These are phyloP conservation scores for Philonicus albiceps DNA, from an alignment of 2,888 invertebrate species.

Conservation along the genomic window DNA sequence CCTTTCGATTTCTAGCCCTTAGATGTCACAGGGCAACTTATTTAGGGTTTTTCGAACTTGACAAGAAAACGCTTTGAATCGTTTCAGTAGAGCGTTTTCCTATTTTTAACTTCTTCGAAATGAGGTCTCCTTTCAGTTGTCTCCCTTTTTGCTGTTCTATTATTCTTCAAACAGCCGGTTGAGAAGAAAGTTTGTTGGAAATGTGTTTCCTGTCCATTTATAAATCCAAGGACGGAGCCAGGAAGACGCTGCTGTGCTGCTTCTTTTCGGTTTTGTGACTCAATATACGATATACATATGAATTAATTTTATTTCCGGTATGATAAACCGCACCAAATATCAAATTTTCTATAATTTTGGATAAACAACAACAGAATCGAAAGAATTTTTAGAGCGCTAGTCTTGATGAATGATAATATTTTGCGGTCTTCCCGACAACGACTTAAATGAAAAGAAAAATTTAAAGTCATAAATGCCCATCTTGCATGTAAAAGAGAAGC, in stretches of 20 bases:
- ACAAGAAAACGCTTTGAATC: not conserved
- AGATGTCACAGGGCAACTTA: not conserved
- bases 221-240: not conserved
- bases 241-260: not conserved
- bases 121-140: not conserved
- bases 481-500: not conserved
- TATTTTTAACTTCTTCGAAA: constrained; percentile 6
- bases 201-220: constrained; percentile 8
- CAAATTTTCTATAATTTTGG: not conserved
- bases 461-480: not conserved
- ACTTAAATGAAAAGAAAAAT: not conserved
- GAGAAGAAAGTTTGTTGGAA: not conserved
- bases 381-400: not conserved
- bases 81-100: not conserved
- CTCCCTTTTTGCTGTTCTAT: not conserved
- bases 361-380: not conserved
- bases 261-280: not conserved
- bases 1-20: not conserved
- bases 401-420: not conserved
- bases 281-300: not conserved
- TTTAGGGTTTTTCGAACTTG: not conserved
- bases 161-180: not conserved
- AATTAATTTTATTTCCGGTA: not conserved
- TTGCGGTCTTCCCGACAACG: not conserved
- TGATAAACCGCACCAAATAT: not conserved